Base-by-base conservation (phyloP, 2,113 vertebrate genomes). In the Cercopithecus mona region DNA sequence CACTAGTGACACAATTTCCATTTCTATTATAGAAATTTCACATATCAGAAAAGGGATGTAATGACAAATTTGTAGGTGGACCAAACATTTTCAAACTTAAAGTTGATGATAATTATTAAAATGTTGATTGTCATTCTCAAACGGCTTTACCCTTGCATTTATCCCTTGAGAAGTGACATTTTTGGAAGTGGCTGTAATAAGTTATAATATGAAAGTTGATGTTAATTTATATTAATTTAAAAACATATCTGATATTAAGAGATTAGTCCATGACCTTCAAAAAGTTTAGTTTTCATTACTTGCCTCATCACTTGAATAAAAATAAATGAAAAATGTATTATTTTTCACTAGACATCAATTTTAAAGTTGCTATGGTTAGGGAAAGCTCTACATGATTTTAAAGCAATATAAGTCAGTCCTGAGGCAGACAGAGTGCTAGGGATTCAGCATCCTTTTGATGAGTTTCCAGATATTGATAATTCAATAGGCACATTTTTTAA, bases 401-500 rank as follows among this genome's bases (percentile, higher is more conserved):
- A 73, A 97, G 86, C 82, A 88, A 73, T 84, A 45, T 85, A 86
- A 75, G 45, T 55, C 84, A 76, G 68, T 64, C 61, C 70, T 70
- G 59, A 92, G 79, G 25, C 57, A 95, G 32, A 9, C 22, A 76
- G 50, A 89, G 7, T 48, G 38, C 79, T 90, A 93, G 43, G n/a
- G 48, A 93, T 72, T 90, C 43, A 80, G 79, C 22, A 90, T 52
- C 48, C 38, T 97, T 94, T 93, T 87, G 83, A 87, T 79, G 87
- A 92, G 61, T 64, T 96, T 80, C 90, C 88, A 93, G 75, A 57
- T 82, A 94, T 30, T 6, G 23, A 75, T 89, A 95, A 96, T 55
- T 93, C 78, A 93, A 92, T 25, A 96, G 61, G 38, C 73, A 90
- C n/a, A 93, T n/a, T 92, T 96, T 93, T 59, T 20, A 82, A 94